Evolutionary conservation across 2,113 vertebrate genomes (phyloP).

Genomic region (Hyaena hyaena): DNA sequence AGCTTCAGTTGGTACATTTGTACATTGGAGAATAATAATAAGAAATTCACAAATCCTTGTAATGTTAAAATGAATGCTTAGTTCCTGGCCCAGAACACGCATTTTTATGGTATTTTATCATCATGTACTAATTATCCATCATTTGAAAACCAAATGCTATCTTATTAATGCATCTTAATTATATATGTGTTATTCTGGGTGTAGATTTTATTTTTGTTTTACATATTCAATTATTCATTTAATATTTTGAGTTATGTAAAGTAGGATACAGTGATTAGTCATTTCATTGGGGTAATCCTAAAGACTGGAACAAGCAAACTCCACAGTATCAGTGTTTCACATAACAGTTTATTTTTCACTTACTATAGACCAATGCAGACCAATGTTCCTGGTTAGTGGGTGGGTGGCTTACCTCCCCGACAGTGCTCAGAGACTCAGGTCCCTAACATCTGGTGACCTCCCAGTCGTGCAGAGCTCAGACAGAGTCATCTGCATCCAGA

Average conservation of each 20-base stretch:
- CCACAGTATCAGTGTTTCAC: background rate
- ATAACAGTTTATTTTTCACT: background rate
- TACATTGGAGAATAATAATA: background rate
- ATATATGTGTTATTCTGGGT: background rate
- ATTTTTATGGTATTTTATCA: background rate
- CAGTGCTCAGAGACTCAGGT: background rate
- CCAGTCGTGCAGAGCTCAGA: background rate
- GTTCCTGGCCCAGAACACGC: background rate
- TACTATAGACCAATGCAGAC: background rate
- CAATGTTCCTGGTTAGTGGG: background rate
- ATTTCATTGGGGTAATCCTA: background rate
- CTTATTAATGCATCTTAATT: background rate
- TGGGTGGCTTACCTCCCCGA: rapidly evolving
- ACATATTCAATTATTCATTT: background rate
- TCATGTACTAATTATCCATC: background rate
- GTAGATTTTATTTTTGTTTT: background rate
- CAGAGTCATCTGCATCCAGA: background rate
- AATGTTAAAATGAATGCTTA: background rate
- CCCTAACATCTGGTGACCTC: background rate
- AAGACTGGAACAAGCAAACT: background rate
- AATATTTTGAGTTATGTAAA: background rate
- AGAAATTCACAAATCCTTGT: background rate
- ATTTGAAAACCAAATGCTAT: background rate
- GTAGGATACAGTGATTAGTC: background rate
- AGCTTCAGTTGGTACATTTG: background rate